Conservation (phyloP, 2,797 vertebrate species). For the Sebastes vulpes region DNA sequence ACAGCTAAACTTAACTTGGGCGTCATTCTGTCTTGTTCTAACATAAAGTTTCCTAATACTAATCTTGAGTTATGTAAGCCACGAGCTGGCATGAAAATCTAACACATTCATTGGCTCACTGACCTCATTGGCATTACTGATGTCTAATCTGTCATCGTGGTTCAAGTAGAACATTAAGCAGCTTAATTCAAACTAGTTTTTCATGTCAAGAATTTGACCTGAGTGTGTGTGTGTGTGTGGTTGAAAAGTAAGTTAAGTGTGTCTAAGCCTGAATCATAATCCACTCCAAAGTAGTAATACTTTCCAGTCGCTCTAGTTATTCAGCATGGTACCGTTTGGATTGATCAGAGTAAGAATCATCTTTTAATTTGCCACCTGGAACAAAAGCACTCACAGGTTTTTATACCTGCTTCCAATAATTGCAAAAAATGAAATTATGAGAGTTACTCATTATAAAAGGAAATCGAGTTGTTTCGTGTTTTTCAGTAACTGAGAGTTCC, state of each 20-base stretch:
- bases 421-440: not conserved
- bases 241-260: slow-evolving; percentile 30
- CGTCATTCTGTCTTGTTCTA: not conserved
- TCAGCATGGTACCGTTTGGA: not conserved
- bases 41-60: not conserved
- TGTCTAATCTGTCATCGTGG: not conserved
- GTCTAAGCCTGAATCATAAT: slow-evolving; percentile 32
- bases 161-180: not conserved
- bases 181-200: not conserved
- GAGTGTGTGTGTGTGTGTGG: not conserved
- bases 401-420: not conserved
- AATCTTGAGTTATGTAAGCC: not conserved
- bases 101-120: not conserved
- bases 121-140: not conserved
- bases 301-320: slow-evolving; percentile 2
- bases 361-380: not conserved
- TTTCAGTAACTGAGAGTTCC: not conserved
- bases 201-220: slow-evolving; percentile 18
- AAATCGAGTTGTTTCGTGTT: not conserved
- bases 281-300: slow-evolving; percentile 23
- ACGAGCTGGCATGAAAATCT: not conserved
- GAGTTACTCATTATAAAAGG: not conserved
- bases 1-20: not conserved
- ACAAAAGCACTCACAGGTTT: not conserved
- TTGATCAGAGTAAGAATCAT: not conserved